Percentiles rank a stretch among this genome's conserved stretches.
Conservation (phyloP, 1,140 invertebrate species). For the Ridgeia piscesae region DNA sequence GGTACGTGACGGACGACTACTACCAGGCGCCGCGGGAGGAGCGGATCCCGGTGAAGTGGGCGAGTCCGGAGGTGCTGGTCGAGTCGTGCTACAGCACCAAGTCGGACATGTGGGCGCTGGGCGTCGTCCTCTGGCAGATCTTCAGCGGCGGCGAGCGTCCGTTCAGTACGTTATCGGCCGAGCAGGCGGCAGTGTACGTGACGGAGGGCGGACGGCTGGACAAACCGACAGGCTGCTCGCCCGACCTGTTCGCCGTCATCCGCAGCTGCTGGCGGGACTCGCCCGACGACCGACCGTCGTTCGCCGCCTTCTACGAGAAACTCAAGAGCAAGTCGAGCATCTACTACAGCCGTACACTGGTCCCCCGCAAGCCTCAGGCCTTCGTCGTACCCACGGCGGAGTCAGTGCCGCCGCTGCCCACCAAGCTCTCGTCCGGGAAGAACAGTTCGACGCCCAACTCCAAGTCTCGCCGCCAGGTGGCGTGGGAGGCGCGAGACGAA, state of each 20-base stretch:
- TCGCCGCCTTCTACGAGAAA: conserved; percentile 25
- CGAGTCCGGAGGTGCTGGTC: conserved; percentile 93
- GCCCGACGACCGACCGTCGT: conserved; percentile 22
- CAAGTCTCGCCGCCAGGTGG: not conserved
- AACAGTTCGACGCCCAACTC: conserved; percentile 13
- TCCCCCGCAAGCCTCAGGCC: not conserved
- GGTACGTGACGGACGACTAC: conserved; percentile 25
- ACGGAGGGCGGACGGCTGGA: conserved; percentile 24
- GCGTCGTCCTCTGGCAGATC: conserved; percentile 96
- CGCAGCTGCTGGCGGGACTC: conserved; percentile 24
- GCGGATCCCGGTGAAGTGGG: conserved; percentile 95
- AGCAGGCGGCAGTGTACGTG: conserved; percentile 62
- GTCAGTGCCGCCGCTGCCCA: not conserved
- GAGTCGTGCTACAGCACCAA: conserved; percentile 96
- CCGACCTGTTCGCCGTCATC: conserved; percentile 27
- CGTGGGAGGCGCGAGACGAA: not conserved
- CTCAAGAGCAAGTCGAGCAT: conserved; percentile 28
- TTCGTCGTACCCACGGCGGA: not conserved
- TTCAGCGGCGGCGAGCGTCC: conserved; percentile 91
- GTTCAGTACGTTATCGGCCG: conserved; percentile 85
- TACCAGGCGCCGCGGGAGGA: conserved; percentile 26
- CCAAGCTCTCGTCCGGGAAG: not conserved
- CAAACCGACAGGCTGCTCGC: conserved; percentile 23
- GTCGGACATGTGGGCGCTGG: conserved; percentile 98
- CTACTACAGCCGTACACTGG: conserved; percentile 17